Conservation (phyloP, 2,888 invertebrate genomes). For the Drosophila longiperda region DNA sequence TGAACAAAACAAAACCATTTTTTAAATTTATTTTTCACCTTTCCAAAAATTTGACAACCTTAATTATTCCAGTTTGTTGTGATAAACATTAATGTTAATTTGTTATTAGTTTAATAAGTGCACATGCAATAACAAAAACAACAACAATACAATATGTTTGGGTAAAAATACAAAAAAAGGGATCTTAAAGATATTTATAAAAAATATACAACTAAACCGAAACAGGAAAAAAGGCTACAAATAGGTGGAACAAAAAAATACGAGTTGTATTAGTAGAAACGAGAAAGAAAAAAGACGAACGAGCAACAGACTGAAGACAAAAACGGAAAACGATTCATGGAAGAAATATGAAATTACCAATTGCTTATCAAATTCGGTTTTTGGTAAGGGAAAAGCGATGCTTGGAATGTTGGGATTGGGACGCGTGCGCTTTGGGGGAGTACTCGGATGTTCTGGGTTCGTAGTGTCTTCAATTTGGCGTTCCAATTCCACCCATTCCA, state of each 20-base stretch:
- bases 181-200: slow-evolving; percentile 1
- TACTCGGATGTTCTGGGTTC: slow-evolving; percentile 4
- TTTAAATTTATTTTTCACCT: background rate
- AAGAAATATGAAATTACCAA: slow-evolving; percentile 52
- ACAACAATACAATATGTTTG: slow-evolving; percentile 65
- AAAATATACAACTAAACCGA: slow-evolving; percentile 12
- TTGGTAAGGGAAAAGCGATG: slow-evolving; percentile 22
- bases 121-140: slow-evolving; percentile 79
- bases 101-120: slow-evolving; percentile 24
- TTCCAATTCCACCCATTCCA: slow-evolving; percentile 45
- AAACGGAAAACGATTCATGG: slow-evolving; percentile 10
- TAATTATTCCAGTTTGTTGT: background rate
- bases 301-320: background rate
- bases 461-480: slow-evolving; percentile 21
- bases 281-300: background rate
- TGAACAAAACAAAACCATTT: background rate
- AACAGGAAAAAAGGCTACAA: slow-evolving; percentile 30
- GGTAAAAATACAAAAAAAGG: slow-evolving; percentile 2
- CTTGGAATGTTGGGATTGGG: slow-evolving; percentile 37
- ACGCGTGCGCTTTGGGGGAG: background rate
- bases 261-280: slow-evolving; percentile 32
- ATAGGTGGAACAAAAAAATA: background rate
- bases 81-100: background rate
- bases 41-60: background rate
- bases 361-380: slow-evolving; percentile 45